Conservation (phyloP, 2,113 vertebrate species). For the Ramphastos sulfuratus region DNA sequence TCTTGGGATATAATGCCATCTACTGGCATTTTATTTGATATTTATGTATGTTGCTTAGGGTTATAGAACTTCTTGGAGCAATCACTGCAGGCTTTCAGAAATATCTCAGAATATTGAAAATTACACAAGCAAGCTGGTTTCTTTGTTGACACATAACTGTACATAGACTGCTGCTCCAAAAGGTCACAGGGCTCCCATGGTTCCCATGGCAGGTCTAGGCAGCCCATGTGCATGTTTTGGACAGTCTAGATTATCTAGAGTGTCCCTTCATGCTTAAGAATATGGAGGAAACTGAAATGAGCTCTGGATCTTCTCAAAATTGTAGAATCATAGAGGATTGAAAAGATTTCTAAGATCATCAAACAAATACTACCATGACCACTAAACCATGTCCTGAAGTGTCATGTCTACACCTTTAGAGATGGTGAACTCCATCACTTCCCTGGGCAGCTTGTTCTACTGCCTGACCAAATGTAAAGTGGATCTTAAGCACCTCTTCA, state of each 20-base stretch:
- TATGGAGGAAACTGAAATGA: neutral
- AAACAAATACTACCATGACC: too few relatives aligned
- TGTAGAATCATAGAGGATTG: too few relatives aligned
- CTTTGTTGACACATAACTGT: neutral
- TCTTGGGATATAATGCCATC: conserved; percentile 42
- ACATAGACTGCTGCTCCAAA: neutral
- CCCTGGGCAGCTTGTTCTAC: too few relatives aligned
- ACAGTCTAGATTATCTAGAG: neutral
- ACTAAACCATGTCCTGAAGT: too few relatives aligned
- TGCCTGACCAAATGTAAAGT: neutral
- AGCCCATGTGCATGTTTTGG: neutral
- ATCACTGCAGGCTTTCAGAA: neutral
- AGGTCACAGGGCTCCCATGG: neutral
- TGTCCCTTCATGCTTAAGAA: neutral
- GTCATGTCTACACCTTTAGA: too few relatives aligned
- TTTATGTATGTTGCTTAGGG: neutral
- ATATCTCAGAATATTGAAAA: neutral
- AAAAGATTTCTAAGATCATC: too few relatives aligned
- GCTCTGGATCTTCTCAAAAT: neutral
- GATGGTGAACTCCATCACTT: too few relatives aligned
- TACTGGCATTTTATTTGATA: conserved; percentile 27
- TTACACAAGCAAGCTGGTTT: neutral
- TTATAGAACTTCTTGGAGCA: neutral
- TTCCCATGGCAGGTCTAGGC: neutral
- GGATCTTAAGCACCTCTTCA: neutral